These are phyloP conservation scores for Bungarus multicinctus DNA, from an alignment of 2,113 vertebrate species.

Conservation along the genomic window DNA sequence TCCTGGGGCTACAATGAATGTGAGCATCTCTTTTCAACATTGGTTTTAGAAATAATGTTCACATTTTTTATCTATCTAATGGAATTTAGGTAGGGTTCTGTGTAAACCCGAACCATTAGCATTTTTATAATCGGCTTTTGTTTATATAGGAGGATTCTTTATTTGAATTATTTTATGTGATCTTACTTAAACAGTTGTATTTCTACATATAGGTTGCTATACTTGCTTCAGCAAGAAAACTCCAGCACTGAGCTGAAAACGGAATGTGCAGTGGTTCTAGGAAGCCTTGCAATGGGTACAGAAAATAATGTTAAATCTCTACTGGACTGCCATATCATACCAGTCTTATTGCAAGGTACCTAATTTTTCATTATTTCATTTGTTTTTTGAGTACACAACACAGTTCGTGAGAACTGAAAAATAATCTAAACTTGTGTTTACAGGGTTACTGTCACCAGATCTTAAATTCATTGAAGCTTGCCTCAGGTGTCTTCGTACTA, in stretches of 20 bases:
- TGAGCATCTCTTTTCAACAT: too few relatives aligned
- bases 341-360: constrained; percentile 94
- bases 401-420: constrained; percentile 23
- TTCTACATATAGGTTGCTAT: constrained; percentile 83
- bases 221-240: constrained; percentile 94
- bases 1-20: too few relatives aligned
- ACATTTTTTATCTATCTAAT: background rate
- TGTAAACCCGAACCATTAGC: background rate
- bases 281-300: constrained; percentile 97
- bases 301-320: constrained; percentile 99
- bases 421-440: constrained; percentile 23
- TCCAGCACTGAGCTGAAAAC: constrained; percentile 90
- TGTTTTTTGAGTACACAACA: constrained; percentile 3
- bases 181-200: constrained; percentile 28
- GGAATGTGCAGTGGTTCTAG: constrained; percentile 93
- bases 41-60: background rate
- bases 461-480: constrained; percentile 96
- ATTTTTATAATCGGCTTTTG: background rate
- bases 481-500: constrained; percentile 92
- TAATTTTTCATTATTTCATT: background rate
- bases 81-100: background rate
- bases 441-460: constrained; percentile 89
- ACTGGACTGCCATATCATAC: constrained; percentile 98
- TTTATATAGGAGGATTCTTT: background rate
- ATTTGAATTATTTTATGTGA: background rate